Evolutionary conservation across 2,113 vertebrate species (phyloP).

Genomic region (Datnioides undecimradiatus): DNA sequence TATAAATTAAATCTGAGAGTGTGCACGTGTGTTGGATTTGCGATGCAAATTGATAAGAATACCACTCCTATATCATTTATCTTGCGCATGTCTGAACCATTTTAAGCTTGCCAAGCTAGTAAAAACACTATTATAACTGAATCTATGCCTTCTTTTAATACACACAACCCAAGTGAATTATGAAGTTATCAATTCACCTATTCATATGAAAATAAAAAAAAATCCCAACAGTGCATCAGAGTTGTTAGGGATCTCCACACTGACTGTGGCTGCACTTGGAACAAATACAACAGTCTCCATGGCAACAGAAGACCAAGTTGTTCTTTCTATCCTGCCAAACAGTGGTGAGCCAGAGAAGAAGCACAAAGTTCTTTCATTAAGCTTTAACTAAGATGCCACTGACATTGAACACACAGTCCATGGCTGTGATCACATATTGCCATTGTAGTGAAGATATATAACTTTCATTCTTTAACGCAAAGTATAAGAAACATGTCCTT

Average conservation of each 20-base stretch:
- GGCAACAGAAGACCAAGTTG: slow-evolving; percentile 76
- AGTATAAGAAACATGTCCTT: neutral
- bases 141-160: neutral
- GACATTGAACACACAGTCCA: slow-evolving; percentile 6
- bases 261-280: slow-evolving; percentile 48
- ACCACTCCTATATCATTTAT: neutral
- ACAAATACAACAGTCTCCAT: slow-evolving; percentile 72
- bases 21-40: neutral
- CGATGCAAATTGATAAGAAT: neutral
- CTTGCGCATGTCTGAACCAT: no score
- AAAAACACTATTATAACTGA: neutral
- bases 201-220: slow-evolving; percentile 28
- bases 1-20: neutral
- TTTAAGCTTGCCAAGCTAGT: neutral
- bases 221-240: slow-evolving; percentile 19
- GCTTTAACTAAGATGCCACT: slow-evolving; percentile 32
- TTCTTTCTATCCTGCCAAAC: slow-evolving; percentile 61
- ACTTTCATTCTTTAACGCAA: neutral
- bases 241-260: slow-evolving; percentile 55
- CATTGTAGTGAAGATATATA: neutral
- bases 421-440: neutral
- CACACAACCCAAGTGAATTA: neutral
- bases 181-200: slow-evolving; percentile 44
- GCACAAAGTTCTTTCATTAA: slow-evolving; percentile 62
- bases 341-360: slow-evolving; percentile 46